phyloP scores from a whole-genome alignment of 2,888 invertebrate species.

The Dioctria rufipes region DNA sequence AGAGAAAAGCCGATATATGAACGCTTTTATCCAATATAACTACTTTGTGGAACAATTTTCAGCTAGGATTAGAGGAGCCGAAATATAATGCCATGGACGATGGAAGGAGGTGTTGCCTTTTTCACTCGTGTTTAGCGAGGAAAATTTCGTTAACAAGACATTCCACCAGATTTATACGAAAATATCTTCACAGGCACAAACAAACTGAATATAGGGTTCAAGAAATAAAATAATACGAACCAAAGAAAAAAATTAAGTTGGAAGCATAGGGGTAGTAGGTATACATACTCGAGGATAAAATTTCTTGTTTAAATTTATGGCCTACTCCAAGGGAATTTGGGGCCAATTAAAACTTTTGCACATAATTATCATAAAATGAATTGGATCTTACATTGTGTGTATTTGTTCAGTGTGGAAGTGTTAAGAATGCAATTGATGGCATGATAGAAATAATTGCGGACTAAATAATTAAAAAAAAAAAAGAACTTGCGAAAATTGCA shows the following conservation, averaged over 20 bases:
- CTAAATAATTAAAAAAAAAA: neutral
- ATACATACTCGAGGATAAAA: conserved; percentile 24
- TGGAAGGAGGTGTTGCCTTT: neutral
- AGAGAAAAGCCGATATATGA: conserved; percentile 25
- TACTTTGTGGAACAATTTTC: conserved; percentile 47
- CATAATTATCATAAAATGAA: conserved; percentile 46
- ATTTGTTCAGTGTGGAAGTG: conserved; percentile 45
- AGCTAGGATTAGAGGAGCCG: conserved; percentile 42
- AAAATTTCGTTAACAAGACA: conserved; percentile 32
- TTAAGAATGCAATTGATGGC: conserved; percentile 37
- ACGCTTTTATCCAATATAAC: conserved; percentile 42
- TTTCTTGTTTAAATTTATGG: conserved; percentile 58
- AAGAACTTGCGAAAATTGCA: neutral
- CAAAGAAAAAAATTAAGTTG: conserved; percentile 10
- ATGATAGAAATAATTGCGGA: conserved; percentile 11
- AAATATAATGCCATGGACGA: conserved; percentile 12
- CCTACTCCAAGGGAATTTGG: conserved; percentile 51
- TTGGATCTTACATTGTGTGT: conserved; percentile 33
- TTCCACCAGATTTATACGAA: conserved; percentile 25
- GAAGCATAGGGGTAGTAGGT: conserved; percentile 12
- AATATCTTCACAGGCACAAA: conserved; percentile 11
- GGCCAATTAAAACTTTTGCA: conserved; percentile 58
- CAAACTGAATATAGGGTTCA: conserved; percentile 14
- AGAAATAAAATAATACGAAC: conserved; percentile 21
- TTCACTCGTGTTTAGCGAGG: neutral